Evolutionary conservation across 2,888 invertebrate species (phyloP).

Genomic region (Papilio protenor): DNA sequence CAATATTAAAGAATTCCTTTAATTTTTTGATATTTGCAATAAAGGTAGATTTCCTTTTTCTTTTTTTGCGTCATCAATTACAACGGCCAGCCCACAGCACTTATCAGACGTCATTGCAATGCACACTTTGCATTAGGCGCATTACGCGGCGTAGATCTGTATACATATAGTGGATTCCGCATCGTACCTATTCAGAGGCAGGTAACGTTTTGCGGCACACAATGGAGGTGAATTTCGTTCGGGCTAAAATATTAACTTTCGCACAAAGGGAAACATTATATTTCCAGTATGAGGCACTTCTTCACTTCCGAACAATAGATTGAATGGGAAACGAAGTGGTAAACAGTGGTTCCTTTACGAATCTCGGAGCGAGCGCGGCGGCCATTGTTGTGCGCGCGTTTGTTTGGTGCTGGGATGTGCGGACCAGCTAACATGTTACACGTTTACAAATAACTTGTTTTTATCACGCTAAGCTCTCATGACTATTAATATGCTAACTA

Average conservation of each 20-base stretch:
- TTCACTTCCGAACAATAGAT: slow-evolving; percentile 82
- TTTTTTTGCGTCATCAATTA: slow-evolving; percentile 65
- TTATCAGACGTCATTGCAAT: slow-evolving; percentile 61
- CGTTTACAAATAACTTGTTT: slow-evolving; percentile 2
- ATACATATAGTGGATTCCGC: slow-evolving; percentile 74
- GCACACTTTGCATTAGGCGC: slow-evolving; percentile 60
- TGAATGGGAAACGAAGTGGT: slow-evolving; percentile 82
- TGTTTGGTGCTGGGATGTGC: slow-evolving; percentile 33
- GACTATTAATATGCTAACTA: background rate
- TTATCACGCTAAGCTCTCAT: slow-evolving; percentile 17
- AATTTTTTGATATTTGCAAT: slow-evolving; percentile 20
- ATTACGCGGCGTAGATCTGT: slow-evolving; percentile 64
- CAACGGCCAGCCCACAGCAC: slow-evolving; percentile 69
- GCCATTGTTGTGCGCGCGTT: slow-evolving; percentile 49
- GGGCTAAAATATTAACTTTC: slow-evolving; percentile 82
- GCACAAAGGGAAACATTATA: slow-evolving; percentile 80
- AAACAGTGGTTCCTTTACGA: slow-evolving; percentile 75
- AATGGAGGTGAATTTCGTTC: slow-evolving; percentile 76
- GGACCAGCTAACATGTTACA: slow-evolving; percentile 28
- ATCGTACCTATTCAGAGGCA: slow-evolving; percentile 71
- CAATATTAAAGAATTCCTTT: slow-evolving; percentile 32
- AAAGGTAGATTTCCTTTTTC: slow-evolving; percentile 44
- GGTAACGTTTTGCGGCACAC: slow-evolving; percentile 73
- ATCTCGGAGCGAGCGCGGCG: slow-evolving; percentile 57
- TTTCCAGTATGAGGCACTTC: slow-evolving; percentile 80